Conservation (phyloP, 2,888 invertebrate genomes). For the Linnaemya vulpina region DNA sequence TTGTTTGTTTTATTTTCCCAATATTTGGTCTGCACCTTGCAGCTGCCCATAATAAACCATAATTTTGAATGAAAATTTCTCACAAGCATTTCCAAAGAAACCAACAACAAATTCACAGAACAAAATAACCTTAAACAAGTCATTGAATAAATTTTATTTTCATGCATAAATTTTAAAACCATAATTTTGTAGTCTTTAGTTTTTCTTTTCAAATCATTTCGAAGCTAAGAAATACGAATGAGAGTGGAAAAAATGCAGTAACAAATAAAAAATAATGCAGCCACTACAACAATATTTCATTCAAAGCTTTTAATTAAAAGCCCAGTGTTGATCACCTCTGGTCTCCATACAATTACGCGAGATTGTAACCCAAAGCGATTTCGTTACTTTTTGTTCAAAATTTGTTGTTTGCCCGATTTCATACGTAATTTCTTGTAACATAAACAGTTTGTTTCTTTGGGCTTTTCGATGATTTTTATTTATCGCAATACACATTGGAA, state of each 20-base stretch:
- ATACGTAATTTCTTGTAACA: conserved; percentile 44
- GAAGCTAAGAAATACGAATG: background rate
- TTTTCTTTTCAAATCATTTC: background rate
- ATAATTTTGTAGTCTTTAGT: conserved; percentile 35
- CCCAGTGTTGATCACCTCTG: conserved; percentile 55
- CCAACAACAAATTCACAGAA: conserved; percentile 15
- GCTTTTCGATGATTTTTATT: conserved; percentile 9
- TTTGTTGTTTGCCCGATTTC: conserved; percentile 26
- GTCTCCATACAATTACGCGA: conserved; percentile 48
- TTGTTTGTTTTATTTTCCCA: background rate
- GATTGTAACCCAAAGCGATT: conserved; percentile 48
- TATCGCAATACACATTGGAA: conserved; percentile 14
- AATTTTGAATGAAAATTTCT: conserved; percentile 37
- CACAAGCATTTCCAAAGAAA: conserved; percentile 22
- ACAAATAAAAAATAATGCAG: conserved; percentile 10
- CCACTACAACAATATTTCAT: background rate
- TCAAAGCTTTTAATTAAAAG: conserved; percentile 17
- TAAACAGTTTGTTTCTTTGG: conserved; percentile 12
- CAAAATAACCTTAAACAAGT: conserved; percentile 47
- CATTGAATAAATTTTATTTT: conserved; percentile 39
- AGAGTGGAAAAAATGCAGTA: too few species aligned
- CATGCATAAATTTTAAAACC: conserved; percentile 35
- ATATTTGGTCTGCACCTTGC: background rate
- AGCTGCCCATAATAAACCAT: conserved; percentile 25
- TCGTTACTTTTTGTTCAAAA: background rate